Base-by-base conservation (phyloP, 2,797 vertebrate genomes). In the Parauchenoglanis ngamensis region DNA sequence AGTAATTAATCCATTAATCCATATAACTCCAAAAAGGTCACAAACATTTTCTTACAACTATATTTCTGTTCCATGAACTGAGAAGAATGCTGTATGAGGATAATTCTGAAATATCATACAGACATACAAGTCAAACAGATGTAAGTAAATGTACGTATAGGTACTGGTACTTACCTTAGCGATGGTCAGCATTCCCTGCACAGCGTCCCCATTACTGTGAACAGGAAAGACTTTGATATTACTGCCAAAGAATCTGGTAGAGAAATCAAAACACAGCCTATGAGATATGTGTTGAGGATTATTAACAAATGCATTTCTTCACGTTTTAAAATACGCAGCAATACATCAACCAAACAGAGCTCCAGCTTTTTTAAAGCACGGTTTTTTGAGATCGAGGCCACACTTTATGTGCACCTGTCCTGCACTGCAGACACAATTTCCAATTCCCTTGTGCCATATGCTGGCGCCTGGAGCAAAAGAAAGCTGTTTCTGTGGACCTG, bases 401-500 rank as follows among this genome's bases (percentile, higher is more conserved):
- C 21, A 79, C 15, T 25, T 0, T 56, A 78, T n/a, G 61, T 86
- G 1, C 96, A 99, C 98, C 97, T 98, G 89, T 92, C 94, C 88
- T 99, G 98, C 94, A 99, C 95, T 87, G 84, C 91, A 76, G 96
- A 96, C 92, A 97, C 93, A 44, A 94, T 72, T 35, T 94, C 93
- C 95, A 96, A 91, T 91, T 98, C 97, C 89, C 90, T 94, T 49
- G 92, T 90, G 49, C 96, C 96, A 86, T 96, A 95, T 72, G 97
- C 96, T 75, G 97, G 95, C 21, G 96, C 93, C 87, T 91, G 94
- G 7, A 99, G 93, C 86, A 98, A 94, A 85, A 99, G 91, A 91
- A 98, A 98, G 89, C 97, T 94, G 92, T 98, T 99, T 59, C 96
- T 94, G 92, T 99, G 98, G 80, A 98, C 94, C 83, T 93, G 94